These are phyloP conservation scores for Papilio polyxenes DNA, from an alignment of 1,140 invertebrate genomes.

Conservation along the genomic window DNA sequence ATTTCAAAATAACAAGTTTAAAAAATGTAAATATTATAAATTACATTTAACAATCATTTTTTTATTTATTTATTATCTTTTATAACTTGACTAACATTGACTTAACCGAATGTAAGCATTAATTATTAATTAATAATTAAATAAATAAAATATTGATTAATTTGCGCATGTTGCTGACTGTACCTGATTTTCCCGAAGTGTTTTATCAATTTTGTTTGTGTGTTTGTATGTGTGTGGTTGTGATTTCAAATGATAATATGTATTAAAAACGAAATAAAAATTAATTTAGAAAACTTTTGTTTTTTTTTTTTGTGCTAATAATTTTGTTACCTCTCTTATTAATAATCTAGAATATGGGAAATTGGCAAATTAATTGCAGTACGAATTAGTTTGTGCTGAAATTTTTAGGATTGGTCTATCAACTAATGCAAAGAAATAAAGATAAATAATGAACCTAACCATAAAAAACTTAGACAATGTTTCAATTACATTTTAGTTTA, in stretches of 20 bases:
- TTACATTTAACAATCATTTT: not conserved
- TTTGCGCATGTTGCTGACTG: conserved; percentile 6
- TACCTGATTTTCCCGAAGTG: conserved; percentile 19
- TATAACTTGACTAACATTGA: conserved; percentile 20
- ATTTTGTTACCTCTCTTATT: not conserved
- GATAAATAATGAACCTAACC: too few species aligned
- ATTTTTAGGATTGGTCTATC: too few species aligned
- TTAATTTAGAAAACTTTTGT: not conserved
- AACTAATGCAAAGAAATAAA: too few species aligned
- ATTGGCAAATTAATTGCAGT: not conserved
- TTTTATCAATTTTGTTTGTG: not conserved
- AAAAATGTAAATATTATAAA: too few species aligned
- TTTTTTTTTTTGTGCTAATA: not conserved
- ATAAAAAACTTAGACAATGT: too few species aligned
- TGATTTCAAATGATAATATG: not conserved
- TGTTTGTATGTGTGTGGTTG: conserved; percentile 1
- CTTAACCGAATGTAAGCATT: conserved; percentile 27
- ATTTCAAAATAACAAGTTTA: too few species aligned
- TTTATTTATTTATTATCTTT: conserved; percentile 1
- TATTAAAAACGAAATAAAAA: conserved; percentile 21
- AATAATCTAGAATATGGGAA: not conserved
- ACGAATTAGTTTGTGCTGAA: too few species aligned
- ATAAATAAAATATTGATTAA: not conserved
- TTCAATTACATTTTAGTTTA: too few species aligned
- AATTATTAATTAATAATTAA: conserved; percentile 19